These are phyloP conservation scores for Anagyrus pseudococci DNA, from an alignment of 2,888 invertebrate genomes.

Conservation along the genomic window DNA sequence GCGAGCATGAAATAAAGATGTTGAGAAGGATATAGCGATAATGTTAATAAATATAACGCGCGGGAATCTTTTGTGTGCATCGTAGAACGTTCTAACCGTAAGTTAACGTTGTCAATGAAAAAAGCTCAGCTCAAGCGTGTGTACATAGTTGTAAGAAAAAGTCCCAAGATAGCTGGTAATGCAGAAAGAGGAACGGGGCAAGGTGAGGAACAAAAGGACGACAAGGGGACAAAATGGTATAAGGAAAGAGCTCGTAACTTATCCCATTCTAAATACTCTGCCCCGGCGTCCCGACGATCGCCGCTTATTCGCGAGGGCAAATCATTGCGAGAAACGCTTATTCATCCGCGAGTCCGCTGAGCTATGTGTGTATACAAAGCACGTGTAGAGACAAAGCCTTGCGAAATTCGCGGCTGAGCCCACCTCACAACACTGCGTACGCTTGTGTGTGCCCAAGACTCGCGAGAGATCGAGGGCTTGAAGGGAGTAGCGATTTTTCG, in stretches of 20 bases:
- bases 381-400: slow-evolving; percentile 7
- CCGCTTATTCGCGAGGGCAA: background rate
- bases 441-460: too few species aligned
- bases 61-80: too few species aligned
- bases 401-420: background rate
- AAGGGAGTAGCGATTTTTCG: slow-evolving; percentile 13
- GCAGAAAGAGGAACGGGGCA: background rate
- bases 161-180: too few species aligned
- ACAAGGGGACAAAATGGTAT: background rate
- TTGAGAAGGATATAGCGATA: too few species aligned
- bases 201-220: background rate
- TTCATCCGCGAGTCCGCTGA: background rate
- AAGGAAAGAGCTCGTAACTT: background rate
- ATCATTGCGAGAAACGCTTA: slow-evolving; percentile 11
- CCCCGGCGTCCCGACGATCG: too few species aligned
- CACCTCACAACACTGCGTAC: too few species aligned
- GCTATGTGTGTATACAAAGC: background rate
- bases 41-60: too few species aligned
- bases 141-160: too few species aligned
- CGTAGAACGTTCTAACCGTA: too few species aligned
- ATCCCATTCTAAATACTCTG: slow-evolving; percentile 9
- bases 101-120: too few species aligned
- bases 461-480: background rate
- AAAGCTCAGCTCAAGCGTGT: too few species aligned
- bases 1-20: too few species aligned